Percentiles rank a stretch among this genome's conserved stretches.
Conservation (phyloP, 1,140 invertebrate genomes). For the Argopecten irradians region DNA sequence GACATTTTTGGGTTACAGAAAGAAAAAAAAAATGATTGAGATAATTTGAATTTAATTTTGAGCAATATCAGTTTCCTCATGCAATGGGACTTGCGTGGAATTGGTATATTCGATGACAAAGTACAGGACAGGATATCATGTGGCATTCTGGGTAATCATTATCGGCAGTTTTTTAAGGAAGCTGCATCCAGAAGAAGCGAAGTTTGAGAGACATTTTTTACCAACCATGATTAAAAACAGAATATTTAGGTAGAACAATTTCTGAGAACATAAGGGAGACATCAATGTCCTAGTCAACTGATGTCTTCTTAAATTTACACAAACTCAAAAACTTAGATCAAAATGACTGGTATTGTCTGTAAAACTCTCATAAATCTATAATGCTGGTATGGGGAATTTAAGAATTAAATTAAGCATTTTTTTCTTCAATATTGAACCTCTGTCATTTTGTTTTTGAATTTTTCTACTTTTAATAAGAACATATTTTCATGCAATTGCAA, state of each 20-base stretch:
- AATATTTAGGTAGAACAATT: neutral
- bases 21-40: constrained; percentile 23
- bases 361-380: neutral
- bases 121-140: neutral
- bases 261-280: neutral
- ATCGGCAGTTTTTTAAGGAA: constrained; percentile 6
- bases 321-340: neutral
- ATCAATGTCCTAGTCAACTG: neutral
- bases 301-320: neutral
- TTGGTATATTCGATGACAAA: constrained; percentile 1
- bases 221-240: neutral
- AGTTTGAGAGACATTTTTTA: neutral
- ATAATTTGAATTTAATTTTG: constrained; percentile 24
- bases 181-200: constrained; percentile 1
- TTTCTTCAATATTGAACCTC: neutral
- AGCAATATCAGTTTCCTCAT: constrained; percentile 17
- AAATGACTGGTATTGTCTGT: neutral
- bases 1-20: constrained; percentile 5
- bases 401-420: neutral
- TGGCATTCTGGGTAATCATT: constrained; percentile 21
- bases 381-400: neutral
- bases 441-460: neutral
- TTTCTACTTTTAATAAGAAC: too few species aligned
- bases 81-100: neutral
- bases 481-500: too few species aligned